phyloP scores from a whole-genome alignment of 2,797 vertebrate genomes.

The Notoglanidium macrostoma region DNA sequence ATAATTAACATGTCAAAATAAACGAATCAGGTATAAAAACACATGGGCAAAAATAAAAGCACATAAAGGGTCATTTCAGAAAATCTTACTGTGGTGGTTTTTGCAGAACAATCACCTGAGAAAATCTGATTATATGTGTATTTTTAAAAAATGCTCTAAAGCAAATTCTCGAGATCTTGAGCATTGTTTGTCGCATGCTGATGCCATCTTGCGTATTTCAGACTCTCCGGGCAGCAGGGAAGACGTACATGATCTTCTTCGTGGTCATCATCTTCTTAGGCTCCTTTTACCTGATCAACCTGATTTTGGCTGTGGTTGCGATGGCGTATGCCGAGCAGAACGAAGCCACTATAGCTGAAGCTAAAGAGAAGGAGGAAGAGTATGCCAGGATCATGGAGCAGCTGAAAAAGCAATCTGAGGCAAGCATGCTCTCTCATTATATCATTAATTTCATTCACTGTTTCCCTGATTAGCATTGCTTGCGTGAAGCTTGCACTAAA shows the following conservation, averaged over 20 bases:
- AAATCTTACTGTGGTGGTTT: background rate
- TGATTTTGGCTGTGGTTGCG: conserved; percentile 94
- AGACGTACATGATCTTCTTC: conserved; percentile 96
- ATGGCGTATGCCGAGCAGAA: conserved; percentile 97
- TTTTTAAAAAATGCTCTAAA: background rate
- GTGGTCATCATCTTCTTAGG: conserved; percentile 93
- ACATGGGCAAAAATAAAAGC: background rate
- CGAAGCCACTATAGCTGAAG: conserved; percentile 81
- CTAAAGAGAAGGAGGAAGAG: conserved; percentile 87
- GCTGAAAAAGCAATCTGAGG: conserved; percentile 81
- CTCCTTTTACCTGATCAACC: conserved; percentile 96
- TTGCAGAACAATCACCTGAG: background rate
- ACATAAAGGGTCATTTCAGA: background rate
- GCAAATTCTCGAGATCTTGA: background rate
- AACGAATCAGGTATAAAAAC: background rate
- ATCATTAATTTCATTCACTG: background rate
- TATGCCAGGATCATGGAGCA: conserved; percentile 86
- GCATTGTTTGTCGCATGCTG: background rate
- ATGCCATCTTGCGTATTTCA: conserved; percentile 58
- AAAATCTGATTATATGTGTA: background rate
- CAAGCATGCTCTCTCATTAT: conserved; percentile 43
- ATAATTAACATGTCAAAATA: background rate
- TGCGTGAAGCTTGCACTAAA: background rate
- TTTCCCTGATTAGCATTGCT: background rate
- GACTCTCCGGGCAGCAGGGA: conserved; percentile 90